A percentile compares a stretch with the other conserved stretches of the same genome.
Evolutionary conservation across 2,797 vertebrate genomes (phyloP).

Genomic region (Caiman crocodilus): DNA sequence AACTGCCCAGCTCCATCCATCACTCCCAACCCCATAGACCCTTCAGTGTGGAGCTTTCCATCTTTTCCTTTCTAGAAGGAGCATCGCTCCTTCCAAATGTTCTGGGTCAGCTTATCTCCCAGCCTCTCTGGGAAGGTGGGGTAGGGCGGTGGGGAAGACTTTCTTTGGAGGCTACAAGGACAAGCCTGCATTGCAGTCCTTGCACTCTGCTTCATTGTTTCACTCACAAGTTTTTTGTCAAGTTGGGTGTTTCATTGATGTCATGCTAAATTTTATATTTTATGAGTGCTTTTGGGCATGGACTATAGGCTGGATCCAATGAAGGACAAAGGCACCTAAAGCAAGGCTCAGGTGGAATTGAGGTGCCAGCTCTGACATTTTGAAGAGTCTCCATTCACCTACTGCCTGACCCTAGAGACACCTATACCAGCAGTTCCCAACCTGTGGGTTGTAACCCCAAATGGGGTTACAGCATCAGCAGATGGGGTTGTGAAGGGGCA

Average conservation of each 20-base stretch:
- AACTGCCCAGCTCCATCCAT: background rate
- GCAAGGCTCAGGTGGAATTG: background rate
- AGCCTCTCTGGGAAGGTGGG: too few species aligned
- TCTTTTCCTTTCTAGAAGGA: background rate
- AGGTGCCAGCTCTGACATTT: too few species aligned
- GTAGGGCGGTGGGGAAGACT: background rate
- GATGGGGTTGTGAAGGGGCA: too few species aligned
- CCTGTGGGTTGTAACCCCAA: too few species aligned
- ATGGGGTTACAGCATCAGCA: too few species aligned
- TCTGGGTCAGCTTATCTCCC: rapidly evolving
- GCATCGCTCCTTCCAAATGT: background rate
- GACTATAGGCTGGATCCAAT: conserved; percentile 30
- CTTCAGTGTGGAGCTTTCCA: background rate
- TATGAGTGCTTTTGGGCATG: conserved; percentile 2
- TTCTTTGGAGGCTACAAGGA: background rate
- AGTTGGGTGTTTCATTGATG: background rate
- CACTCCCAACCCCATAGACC: background rate
- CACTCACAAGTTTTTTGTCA: conserved; percentile 14
- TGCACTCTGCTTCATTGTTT: background rate
- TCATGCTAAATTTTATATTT: background rate
- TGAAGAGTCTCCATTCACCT: too few species aligned
- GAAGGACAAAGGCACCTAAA: conserved; percentile 17
- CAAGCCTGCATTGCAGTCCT: background rate
- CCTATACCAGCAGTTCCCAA: too few species aligned
- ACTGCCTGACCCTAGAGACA: too few species aligned